Evolutionary conservation across 2,888 invertebrate genomes (phyloP), one percentile per base, ranked within the genome.

Genomic region (Zhengitettix transpicula): DNA sequence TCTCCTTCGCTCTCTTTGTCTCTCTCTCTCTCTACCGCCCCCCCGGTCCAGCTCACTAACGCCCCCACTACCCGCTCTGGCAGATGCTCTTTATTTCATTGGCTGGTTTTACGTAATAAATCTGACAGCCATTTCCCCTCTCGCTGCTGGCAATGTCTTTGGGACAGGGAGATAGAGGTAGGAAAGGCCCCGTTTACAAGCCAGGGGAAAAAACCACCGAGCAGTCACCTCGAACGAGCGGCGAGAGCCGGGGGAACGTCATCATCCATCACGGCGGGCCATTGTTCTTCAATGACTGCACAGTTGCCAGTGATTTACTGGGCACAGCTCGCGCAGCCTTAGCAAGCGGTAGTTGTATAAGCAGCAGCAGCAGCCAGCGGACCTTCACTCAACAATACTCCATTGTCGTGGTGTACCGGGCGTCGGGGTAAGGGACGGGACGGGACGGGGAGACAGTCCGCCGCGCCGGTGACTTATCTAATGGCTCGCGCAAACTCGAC

Each of bases 41-140:
- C 47, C 47, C n/a, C n/a, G 47, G 47, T 47, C 47, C 47, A 47
- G 47, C 47, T 47, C 47, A 14, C 47, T 47, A 14, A 12, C 12
- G 47, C 47, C 12, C 47, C 12, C 47, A 47, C 47, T 47, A 12
- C 12, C 47, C 9, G 8, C 47, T 47, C 47, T 47, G 73, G 73
- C 74, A 73, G 74, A 74, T 74, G 74, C 72, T 72, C 74, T 73
- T 74, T 73, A 72, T 72, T 64, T 64, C 64, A 65, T 64, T 64
- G 64, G 64, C 52, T 61, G 62, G 64, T 62, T 64, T 62, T 62
- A 61, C 59, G 62, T 64, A 64, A 64, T 64, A 64, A 64, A 64
- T 64, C 62, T 62, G 60, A 60, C 62, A 62, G 55, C 52, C 59
- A 14, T 47, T 47, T 47, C 14, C 47, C 47, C 47, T 47, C 56